Conservation (phyloP, 2,797 vertebrate species). For the Naso thynnoides region DNA sequence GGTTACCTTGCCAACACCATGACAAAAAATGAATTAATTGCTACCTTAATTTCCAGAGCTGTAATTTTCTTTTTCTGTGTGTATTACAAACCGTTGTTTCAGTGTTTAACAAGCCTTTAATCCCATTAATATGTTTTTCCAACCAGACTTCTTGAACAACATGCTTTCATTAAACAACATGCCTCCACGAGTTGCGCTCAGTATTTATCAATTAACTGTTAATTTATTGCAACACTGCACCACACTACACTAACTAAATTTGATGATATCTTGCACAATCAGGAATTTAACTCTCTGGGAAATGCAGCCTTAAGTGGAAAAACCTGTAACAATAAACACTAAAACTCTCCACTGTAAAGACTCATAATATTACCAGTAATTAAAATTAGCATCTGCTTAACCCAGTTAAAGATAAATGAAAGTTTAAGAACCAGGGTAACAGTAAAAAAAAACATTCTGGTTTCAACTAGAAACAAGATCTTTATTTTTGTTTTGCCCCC, state of each 20-base stretch:
- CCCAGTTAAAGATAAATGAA: background rate
- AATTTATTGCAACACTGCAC: background rate
- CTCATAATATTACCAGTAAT: background rate
- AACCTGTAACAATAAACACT: background rate
- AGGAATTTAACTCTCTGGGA: too few species aligned
- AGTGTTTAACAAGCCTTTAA: background rate
- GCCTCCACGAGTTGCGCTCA: too few species aligned
- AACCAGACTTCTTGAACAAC: too few species aligned
- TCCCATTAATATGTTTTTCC: background rate
- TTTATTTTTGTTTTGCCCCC: background rate
- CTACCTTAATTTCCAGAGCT: background rate
- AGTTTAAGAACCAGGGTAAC: background rate
- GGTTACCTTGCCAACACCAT: too few species aligned
- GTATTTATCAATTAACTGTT: background rate
- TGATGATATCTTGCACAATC: too few species aligned
- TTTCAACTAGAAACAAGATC: background rate
- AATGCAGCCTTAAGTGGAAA: too few species aligned
- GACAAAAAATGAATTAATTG: too few species aligned
- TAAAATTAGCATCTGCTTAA: slow-evolving; percentile 4
- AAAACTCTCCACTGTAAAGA: background rate
- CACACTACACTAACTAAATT: too few species aligned
- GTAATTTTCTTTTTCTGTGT: background rate
- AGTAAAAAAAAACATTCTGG: background rate
- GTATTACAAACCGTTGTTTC: background rate
- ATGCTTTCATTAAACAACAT: background rate